Evolutionary conservation across 2,113 vertebrate species (phyloP), one percentile per base, ranked within the genome.

Genomic region (Pholis gunnellus): DNA sequence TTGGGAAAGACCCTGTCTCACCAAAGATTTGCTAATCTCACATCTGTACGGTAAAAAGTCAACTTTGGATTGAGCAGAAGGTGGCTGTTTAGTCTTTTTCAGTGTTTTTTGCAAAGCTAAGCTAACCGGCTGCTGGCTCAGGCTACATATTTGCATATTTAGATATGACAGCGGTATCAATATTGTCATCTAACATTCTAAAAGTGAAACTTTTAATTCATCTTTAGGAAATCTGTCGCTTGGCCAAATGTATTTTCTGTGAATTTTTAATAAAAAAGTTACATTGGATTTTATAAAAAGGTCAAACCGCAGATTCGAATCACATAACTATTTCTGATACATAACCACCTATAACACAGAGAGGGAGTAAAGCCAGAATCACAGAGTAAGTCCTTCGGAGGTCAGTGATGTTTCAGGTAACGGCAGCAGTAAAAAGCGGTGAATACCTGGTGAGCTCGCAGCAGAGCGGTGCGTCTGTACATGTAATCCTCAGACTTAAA

Each of bases 401-500:
- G 48, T 3, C 48, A 25, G 46, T 25, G 8, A 38, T 5, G 15
- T 17, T 18, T 0, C 5, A 27, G 38, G 31, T 34, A 20, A 63
- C 2, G 67, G 42, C 5, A 27, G 20, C 59, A 38, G 2, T 3
- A 46, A 22, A 9, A 61, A 11, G 42, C 20, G 3, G 36, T 5
- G 0, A n/a, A 70, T 93, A 99, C 98, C 98, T 99, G 98, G 87
- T 99, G 97, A 77, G 98, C 98, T 69, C 98, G 93, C 64, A 96
- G 95, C 87, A 99, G 94, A 11, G 98, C 98, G 0, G 98, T 99
- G 90, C 98, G 97, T 84, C 98, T 93, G 94, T 99, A 99, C 98
- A 99, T 99, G 95, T 99, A 99, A 89, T 99, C 98, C 91, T 99
- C 98, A 0, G 98, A 99, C 90, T 99, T 99, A 90, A 99, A 99